A percentile compares a stretch with the other conserved stretches of the same genome.
Evolutionary conservation across 2,113 vertebrate genomes (phyloP).

Genomic region (Petroica traversi): DNA sequence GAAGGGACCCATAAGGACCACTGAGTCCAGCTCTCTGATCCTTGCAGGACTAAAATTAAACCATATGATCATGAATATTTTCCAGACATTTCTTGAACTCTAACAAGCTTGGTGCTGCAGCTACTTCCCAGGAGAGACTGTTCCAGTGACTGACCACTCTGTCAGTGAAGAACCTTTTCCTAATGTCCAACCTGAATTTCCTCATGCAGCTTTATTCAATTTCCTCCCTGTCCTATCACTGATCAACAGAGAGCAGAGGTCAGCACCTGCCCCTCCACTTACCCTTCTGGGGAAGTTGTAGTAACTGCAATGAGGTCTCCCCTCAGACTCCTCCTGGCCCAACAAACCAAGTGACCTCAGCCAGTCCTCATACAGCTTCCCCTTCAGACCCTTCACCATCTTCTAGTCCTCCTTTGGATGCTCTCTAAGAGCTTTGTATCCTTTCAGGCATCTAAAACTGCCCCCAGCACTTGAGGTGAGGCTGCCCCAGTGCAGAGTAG

Average conservation of each 20-base stretch:
- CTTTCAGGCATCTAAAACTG: background rate
- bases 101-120: background rate
- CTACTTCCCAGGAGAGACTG: background rate
- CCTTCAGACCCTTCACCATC: background rate
- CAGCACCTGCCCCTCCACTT: background rate
- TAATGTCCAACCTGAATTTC: background rate
- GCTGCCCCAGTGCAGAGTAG: too few species aligned
- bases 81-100: background rate
- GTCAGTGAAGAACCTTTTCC: background rate
- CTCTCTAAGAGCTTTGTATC: background rate
- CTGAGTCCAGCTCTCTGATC: background rate
- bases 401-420: background rate
- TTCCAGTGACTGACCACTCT: background rate
- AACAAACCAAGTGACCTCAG: background rate
- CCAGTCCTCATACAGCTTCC: background rate
- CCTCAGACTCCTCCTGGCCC: background rate
- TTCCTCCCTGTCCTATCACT: fast-evolving
- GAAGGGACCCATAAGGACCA: background rate
- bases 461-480: fast-evolving
- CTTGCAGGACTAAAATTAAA: background rate
- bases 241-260: background rate
- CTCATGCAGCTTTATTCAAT: background rate
- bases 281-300: background rate
- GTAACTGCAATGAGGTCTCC: background rate
- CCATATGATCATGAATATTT: background rate